phyloP scores from a whole-genome alignment of 2,797 vertebrate genomes.

The Dallia pectoralis region DNA sequence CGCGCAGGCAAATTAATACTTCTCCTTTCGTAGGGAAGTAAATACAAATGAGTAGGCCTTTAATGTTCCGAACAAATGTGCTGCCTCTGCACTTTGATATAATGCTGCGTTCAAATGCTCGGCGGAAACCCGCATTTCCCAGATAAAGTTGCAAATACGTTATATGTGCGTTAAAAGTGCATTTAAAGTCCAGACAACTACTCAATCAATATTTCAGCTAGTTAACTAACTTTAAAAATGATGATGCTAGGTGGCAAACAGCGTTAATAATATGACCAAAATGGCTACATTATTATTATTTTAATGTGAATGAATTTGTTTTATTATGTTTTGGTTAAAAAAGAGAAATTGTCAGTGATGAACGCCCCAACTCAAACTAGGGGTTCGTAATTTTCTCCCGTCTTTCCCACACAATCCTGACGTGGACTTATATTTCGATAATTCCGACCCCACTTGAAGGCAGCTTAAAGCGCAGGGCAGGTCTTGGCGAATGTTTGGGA shows the following conservation, averaged over 20 bases:
- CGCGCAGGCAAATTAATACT: background rate
- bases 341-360: background rate
- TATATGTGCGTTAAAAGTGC: background rate
- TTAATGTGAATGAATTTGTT: background rate
- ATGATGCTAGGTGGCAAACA: background rate
- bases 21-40: background rate
- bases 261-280: background rate
- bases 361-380: background rate
- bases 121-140: background rate
- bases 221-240: background rate
- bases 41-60: background rate
- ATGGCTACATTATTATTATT: background rate
- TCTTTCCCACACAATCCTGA: background rate
- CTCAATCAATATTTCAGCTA: background rate
- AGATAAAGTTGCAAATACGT: no score
- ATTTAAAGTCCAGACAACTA: background rate
- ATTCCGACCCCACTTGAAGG: slow-evolving; percentile 2
- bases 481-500: slow-evolving; percentile 10
- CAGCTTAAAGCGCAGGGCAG: slow-evolving; percentile 2
- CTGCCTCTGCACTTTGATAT: background rate
- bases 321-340: background rate
- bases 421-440: background rate
- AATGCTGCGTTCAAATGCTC: background rate
- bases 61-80: background rate
- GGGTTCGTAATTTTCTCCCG: background rate